Conservation (phyloP, 2,113 vertebrate genomes). For the Heptranchias perlo region DNA sequence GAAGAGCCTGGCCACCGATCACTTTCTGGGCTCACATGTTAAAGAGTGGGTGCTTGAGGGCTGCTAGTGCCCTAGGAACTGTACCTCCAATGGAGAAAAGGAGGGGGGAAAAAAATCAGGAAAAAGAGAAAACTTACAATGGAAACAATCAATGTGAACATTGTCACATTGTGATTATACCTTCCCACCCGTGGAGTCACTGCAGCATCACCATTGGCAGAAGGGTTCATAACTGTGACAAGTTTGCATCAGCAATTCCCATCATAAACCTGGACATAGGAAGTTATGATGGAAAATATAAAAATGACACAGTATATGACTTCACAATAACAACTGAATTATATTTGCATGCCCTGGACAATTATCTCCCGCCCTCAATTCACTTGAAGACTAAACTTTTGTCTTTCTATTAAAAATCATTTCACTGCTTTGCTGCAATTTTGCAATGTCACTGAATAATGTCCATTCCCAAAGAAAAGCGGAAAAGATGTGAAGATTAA, state of each 20-base stretch:
- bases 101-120: neutral
- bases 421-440: neutral
- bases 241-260: neutral
- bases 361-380: neutral
- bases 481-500: neutral
- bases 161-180: neutral
- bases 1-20: neutral
- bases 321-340: neutral
- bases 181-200: neutral
- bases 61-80: neutral
- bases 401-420: neutral
- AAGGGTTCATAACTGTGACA: neutral
- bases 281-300: too few relatives aligned
- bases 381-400: neutral
- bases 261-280: neutral
- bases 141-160: neutral
- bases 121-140: neutral
- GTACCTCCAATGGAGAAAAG: neutral
- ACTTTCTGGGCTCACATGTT: neutral
- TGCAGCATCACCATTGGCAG: neutral
- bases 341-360: neutral
- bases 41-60: neutral
- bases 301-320: too few relatives aligned
- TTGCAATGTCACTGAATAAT: neutral
- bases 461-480: neutral